Conservation (phyloP, 1,140 invertebrate genomes). For the Drosophila navojoa region DNA sequence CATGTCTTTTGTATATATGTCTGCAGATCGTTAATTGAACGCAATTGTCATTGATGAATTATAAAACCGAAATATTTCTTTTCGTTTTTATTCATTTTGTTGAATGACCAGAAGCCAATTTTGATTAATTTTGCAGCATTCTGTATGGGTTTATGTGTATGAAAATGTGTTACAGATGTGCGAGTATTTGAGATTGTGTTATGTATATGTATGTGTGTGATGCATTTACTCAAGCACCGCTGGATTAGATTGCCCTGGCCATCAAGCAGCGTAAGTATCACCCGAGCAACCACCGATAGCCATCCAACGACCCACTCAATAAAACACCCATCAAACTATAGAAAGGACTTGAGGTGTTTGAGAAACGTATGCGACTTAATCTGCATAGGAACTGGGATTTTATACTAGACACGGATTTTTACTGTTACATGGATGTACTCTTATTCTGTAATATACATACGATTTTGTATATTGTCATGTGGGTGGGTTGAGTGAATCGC, state of each 20-base stretch:
- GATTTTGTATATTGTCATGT: neutral
- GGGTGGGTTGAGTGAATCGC: constrained; percentile 12
- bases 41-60: constrained; percentile 74
- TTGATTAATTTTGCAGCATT: constrained; percentile 64
- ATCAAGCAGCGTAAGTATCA: constrained; percentile 22
- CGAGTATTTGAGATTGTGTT: constrained; percentile 30
- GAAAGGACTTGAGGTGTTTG: no score
- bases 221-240: constrained; percentile 52
- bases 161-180: constrained; percentile 38
- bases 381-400: no score
- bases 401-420: no score
- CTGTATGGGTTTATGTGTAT: neutral
- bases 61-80: constrained; percentile 57
- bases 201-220: constrained; percentile 34
- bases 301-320: constrained; percentile 37
- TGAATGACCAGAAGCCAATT: constrained; percentile 66
- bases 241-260: constrained; percentile 15
- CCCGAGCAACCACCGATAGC: constrained; percentile 29
- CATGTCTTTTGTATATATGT: constrained; percentile 35
- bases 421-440: neutral
- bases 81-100: constrained; percentile 40
- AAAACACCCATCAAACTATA: neutral
- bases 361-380: no score
- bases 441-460: neutral
- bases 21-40: no score